Percentiles rank a stretch among this genome's conserved stretches.
phyloP scores from a whole-genome alignment of 92 coral and sea anemone genomes.

The Anthopleura xanthogrammica region DNA sequence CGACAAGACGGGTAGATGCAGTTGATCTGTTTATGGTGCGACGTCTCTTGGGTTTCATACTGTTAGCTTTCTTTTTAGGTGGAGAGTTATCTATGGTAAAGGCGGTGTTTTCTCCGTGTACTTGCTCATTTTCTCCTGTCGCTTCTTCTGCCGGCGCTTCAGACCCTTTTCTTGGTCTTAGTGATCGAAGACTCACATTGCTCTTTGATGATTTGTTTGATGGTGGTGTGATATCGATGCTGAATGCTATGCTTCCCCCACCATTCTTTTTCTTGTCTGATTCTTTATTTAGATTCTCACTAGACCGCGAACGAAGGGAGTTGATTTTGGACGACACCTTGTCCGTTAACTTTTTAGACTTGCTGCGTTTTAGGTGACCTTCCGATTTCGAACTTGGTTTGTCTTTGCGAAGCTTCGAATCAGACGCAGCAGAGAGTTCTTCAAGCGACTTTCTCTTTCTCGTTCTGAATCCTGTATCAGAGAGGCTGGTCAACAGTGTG shows the following conservation, averaged over 20 bases:
- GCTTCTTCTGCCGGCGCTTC: conserved; percentile 3
- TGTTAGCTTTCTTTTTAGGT: conserved; percentile 43
- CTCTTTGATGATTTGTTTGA: conserved; percentile 17
- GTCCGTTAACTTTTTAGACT: conserved; percentile 53
- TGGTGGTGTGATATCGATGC: conserved; percentile 24
- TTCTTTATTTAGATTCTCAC: conserved; percentile 46
- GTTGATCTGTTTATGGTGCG: conserved; percentile 78
- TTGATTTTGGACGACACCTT: conserved; percentile 57
- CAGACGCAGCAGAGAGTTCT: conserved; percentile 16
- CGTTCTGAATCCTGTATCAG: conserved; percentile 48
- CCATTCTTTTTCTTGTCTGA: conserved; percentile 26
- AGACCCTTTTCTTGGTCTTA: conserved; percentile 4
- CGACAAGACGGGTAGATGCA: conserved; percentile 60
- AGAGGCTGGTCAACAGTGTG: conserved; percentile 36
- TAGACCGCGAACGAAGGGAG: conserved; percentile 78
- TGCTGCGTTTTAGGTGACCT: conserved; percentile 61
- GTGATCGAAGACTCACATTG: conserved; percentile 10
- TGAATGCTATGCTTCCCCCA: conserved; percentile 36
- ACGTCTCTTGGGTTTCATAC: conserved; percentile 48
- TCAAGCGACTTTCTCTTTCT: conserved; percentile 60
- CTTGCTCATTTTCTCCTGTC: conserved; percentile 12
- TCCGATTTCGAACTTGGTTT: conserved; percentile 69
- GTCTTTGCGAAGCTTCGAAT: conserved; percentile 12
- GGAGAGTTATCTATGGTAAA: conserved; percentile 84
- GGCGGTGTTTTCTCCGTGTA: conserved; percentile 70